Evolutionary conservation across 2,113 vertebrate species (phyloP).

Genomic region (Mirounga angustirostris): DNA sequence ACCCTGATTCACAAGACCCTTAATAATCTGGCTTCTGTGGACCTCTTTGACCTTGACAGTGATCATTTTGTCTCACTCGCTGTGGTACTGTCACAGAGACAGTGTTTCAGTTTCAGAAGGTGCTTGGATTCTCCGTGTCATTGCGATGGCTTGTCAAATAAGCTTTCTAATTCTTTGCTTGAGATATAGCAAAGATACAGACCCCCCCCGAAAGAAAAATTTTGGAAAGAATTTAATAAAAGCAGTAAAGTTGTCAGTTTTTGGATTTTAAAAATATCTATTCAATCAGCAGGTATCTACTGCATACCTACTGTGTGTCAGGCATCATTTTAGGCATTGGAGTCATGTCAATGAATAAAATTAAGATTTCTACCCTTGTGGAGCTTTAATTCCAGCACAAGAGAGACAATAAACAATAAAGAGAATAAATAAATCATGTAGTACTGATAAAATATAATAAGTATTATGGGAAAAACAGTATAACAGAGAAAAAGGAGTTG

Average conservation of each 20-base stretch:
- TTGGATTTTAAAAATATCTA: background rate
- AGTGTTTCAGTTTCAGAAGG: background rate
- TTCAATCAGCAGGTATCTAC: background rate
- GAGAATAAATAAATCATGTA: background rate
- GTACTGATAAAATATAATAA: background rate
- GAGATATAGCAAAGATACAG: background rate
- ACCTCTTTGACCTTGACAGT: background rate
- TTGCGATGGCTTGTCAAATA: background rate
- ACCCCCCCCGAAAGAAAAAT: background rate
- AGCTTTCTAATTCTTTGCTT: background rate
- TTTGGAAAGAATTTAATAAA: background rate
- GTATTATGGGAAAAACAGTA: background rate
- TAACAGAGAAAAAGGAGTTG: background rate
- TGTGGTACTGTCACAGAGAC: background rate
- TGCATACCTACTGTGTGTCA: background rate
- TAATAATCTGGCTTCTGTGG: background rate
- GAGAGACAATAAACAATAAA: background rate
- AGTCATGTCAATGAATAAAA: background rate
- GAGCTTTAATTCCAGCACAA: background rate
- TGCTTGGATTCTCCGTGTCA: background rate
- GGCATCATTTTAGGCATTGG: background rate
- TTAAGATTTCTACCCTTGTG: background rate
- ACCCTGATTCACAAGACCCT: background rate
- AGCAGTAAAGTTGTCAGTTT: background rate
- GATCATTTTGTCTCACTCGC: background rate